A percentile compares a stretch with the other conserved stretches of the same genome.
Evolutionary conservation across 2,113 vertebrate genomes (phyloP).

Genomic region (Climacteris rufus): DNA sequence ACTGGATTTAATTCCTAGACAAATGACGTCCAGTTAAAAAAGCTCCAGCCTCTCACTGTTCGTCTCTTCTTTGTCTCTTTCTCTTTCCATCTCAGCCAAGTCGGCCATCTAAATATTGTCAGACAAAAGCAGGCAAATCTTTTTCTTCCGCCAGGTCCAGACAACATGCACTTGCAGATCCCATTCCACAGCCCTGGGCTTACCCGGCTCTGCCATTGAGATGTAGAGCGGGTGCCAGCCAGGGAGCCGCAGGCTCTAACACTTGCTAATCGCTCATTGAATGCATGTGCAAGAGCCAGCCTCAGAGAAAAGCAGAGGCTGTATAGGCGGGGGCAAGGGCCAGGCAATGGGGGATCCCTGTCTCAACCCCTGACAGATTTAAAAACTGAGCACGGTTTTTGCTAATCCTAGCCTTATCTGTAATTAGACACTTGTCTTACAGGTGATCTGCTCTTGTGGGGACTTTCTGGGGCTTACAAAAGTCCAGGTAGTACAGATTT

Average conservation of each 20-base stretch:
- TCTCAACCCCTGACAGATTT: background rate
- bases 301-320: background rate
- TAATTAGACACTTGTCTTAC: background rate
- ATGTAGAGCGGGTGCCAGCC: conserved; percentile 46
- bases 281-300: background rate
- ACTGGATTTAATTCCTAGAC: background rate
- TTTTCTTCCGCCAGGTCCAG: conserved; percentile 48
- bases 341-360: background rate
- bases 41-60: background rate
- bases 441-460: background rate
- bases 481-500: background rate
- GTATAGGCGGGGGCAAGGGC: background rate
- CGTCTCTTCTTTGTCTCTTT: background rate
- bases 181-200: conserved; percentile 41
- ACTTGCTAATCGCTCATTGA: conserved; percentile 35
- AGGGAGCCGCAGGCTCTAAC: conserved; percentile 9
- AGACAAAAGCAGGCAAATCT: conserved; percentile 55
- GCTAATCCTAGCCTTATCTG: background rate
- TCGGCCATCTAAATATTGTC: background rate
- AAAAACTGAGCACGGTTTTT: background rate
- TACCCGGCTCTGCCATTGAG: conserved; percentile 19
- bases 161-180: conserved; percentile 49
- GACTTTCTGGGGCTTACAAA: background rate
- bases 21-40: background rate
- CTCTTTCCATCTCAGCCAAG: background rate